Conservation (phyloP, 2,797 vertebrate genomes). For the Malacoctenus gilli region DNA sequence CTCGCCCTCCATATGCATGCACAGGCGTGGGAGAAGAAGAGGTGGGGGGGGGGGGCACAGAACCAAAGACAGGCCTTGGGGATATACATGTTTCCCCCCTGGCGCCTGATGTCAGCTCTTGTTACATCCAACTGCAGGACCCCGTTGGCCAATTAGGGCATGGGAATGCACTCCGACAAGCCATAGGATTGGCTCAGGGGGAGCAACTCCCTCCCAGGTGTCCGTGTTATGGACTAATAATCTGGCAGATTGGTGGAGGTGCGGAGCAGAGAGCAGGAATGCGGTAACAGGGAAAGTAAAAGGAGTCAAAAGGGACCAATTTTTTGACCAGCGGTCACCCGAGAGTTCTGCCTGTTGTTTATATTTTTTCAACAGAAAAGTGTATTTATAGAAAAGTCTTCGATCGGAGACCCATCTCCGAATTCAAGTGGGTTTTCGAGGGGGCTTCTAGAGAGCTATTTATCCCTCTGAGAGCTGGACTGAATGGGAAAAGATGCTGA, state of each 20-base stretch:
- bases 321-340: too few species aligned
- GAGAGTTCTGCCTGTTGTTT: too few species aligned
- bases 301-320: too few species aligned
- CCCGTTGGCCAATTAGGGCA: slow-evolving; percentile 54
- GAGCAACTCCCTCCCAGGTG: slow-evolving; percentile 13
- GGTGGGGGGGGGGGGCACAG: neutral
- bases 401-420: too few species aligned
- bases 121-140: slow-evolving; percentile 46
- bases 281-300: slow-evolving; percentile 42
- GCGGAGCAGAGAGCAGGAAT: slow-evolving; percentile 35
- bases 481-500: too few species aligned
- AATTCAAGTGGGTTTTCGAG: too few species aligned
- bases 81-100: slow-evolving; percentile 45
- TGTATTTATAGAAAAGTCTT: too few species aligned
- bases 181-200: slow-evolving; percentile 17
- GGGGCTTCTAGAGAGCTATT: too few species aligned
- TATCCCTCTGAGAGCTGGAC: too few species aligned
- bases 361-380: too few species aligned
- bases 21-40: slow-evolving; percentile 12
- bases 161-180: slow-evolving; percentile 17
- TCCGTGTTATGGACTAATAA: slow-evolving; percentile 44
- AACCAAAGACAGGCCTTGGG: slow-evolving; percentile 20
- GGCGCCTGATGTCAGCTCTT: slow-evolving; percentile 58
- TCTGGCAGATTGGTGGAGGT: slow-evolving; percentile 31
- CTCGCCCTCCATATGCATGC: neutral